Conservation (phyloP, 2,797 vertebrate genomes). For the Lithobates pipiens region DNA sequence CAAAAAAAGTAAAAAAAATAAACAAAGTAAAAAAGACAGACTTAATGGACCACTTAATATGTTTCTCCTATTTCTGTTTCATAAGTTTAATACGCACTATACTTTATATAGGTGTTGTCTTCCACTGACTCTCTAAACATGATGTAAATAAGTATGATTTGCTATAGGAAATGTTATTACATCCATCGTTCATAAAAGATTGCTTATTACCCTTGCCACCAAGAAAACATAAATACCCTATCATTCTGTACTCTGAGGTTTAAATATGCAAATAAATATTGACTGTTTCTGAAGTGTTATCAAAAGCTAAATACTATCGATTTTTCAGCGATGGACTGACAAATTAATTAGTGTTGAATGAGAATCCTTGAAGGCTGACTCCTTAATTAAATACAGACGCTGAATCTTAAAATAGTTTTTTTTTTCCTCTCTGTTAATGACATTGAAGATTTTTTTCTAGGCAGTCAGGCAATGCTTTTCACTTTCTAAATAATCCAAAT, state of each 20-base stretch:
- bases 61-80: no score
- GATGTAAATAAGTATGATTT: neutral
- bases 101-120: neutral
- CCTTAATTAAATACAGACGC: slow-evolving; percentile 40
- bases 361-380: slow-evolving; percentile 12
- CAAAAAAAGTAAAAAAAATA: no score
- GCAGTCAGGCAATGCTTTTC: neutral
- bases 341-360: slow-evolving; percentile 46
- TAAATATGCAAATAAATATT: slow-evolving; percentile 17
- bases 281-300: slow-evolving; percentile 10
- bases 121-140: neutral
- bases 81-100: no score
- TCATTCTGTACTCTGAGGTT: neutral
- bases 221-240: neutral
- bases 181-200: neutral
- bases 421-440: slow-evolving; percentile 9
- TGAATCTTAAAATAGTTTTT: slow-evolving; percentile 25
- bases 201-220: neutral
- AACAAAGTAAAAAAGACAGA: no score
- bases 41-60: no score
- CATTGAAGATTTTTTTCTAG: neutral
- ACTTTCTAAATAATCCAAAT: neutral
- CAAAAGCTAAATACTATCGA: slow-evolving; percentile 43
- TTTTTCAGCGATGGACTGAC: slow-evolving; percentile 17
- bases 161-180: neutral